Percentiles rank a stretch among this genome's conserved stretches.
Evolutionary conservation across 2,888 invertebrate genomes (phyloP).

Genomic region (Sabatieria punctata): DNA sequence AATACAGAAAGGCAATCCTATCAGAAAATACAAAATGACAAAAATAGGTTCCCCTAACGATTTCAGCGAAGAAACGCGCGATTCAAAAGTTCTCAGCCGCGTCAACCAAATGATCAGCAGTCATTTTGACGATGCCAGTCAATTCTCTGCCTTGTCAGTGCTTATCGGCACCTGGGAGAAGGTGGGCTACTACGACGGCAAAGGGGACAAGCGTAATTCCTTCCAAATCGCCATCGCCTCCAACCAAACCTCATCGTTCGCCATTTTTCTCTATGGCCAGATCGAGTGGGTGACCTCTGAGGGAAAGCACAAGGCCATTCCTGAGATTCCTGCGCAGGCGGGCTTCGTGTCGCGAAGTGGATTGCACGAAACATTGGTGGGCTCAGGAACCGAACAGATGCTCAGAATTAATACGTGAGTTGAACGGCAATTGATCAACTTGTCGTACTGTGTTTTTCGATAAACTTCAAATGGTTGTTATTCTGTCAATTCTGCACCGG

Average conservation of each 20-base stretch:
- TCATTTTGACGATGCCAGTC: slow-evolving; percentile 51
- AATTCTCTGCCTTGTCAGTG: slow-evolving; percentile 57
- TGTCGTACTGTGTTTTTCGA: too few relatives aligned
- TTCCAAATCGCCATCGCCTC: slow-evolving; percentile 54
- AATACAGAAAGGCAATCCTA: too few relatives aligned
- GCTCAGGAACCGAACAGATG: slow-evolving; percentile 69
- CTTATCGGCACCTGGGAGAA: slow-evolving; percentile 78
- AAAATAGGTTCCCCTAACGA: too few relatives aligned
- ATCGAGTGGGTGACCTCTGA: slow-evolving; percentile 55
- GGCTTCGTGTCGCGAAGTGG: slow-evolving; percentile 74
- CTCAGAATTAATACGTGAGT: slow-evolving; percentile 1
- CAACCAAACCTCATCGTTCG: slow-evolving; percentile 62
- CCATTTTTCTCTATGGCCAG: slow-evolving; percentile 68
- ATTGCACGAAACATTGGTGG: slow-evolving; percentile 53
- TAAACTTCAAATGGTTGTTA: too few relatives aligned
- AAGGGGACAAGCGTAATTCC: slow-evolving; percentile 45
- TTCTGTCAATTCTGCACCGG: too few relatives aligned
- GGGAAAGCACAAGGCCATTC: slow-evolving; percentile 51
- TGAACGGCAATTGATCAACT: too few relatives aligned
- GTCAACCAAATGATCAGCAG: slow-evolving; percentile 53
- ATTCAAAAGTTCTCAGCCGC: slow-evolving; percentile 31
- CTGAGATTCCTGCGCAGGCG: slow-evolving; percentile 79
- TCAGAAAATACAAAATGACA: too few relatives aligned
- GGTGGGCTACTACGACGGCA: slow-evolving; percentile 56
- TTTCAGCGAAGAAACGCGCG: slow-evolving; percentile 34